Conservation (phyloP, 1,140 invertebrate genomes). For the Bombus soroeensis region DNA sequence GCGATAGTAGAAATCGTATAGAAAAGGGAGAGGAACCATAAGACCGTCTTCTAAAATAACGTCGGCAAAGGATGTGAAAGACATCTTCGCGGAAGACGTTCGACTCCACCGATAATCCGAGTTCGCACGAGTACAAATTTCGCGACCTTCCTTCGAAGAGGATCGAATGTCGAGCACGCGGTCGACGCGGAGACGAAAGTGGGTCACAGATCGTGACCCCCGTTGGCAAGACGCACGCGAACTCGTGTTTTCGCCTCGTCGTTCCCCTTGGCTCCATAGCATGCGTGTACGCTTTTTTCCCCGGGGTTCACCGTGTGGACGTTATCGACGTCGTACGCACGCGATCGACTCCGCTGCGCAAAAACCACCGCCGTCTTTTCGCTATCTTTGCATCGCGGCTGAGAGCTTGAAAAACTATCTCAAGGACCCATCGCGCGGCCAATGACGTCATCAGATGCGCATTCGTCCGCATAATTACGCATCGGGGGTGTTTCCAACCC, state of each 20-base stretch:
- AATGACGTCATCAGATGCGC: constrained; percentile 16
- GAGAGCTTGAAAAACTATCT: background rate
- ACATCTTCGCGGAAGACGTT: too few relatives aligned
- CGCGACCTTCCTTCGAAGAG: constrained; percentile 11
- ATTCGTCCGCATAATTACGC: constrained; percentile 34
- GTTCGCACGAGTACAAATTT: background rate
- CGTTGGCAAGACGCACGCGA: constrained; percentile 25
- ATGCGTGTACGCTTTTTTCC: constrained; percentile 36
- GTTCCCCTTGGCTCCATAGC: background rate
- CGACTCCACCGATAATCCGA: background rate
- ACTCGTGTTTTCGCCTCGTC: constrained; percentile 17
- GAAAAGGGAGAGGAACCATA: too few relatives aligned
- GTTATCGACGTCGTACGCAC: constrained; percentile 39
- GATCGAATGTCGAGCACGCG: constrained; percentile 21
- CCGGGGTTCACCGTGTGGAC: background rate
- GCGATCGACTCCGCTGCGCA: constrained; percentile 26
- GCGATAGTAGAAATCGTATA: background rate
- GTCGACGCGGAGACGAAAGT: constrained; percentile 4
- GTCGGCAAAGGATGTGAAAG: background rate
- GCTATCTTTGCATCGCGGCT: background rate
- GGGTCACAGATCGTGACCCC: constrained; percentile 29
- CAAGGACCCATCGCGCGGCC: constrained; percentile 21
- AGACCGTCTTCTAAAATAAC: background rate
- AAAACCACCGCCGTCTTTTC: background rate
- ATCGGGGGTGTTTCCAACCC: background rate